Evolutionary conservation across 2,113 vertebrate genomes (phyloP).

Genomic region (Canis aureus): DNA sequence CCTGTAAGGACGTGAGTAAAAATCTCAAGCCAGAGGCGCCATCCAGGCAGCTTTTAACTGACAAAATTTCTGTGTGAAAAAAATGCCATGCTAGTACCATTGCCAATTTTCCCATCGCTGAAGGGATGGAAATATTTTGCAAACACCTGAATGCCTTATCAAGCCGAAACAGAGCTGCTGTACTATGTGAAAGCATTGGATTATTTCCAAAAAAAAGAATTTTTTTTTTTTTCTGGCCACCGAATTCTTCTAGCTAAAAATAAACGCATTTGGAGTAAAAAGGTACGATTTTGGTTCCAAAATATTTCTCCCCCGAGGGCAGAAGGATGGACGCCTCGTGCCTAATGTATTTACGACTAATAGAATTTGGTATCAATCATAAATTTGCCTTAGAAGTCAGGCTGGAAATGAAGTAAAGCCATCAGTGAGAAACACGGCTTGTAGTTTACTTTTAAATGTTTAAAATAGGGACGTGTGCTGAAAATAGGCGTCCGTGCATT

Average conservation of each 20-base stretch:
- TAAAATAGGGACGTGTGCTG: neutral
- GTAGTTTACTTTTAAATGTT: neutral
- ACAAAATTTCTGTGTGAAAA: neutral
- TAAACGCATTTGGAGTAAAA: neutral
- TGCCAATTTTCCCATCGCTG: neutral
- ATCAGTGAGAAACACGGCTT: neutral
- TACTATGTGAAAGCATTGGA: neutral
- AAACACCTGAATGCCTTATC: neutral
- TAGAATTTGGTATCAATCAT: neutral
- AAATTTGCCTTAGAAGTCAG: neutral
- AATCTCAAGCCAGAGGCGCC: rapidly evolving
- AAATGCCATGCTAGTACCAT: rapidly evolving
- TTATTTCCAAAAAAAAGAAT: neutral
- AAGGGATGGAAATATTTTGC: neutral
- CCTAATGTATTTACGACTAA: rapidly evolving
- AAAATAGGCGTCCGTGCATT: rapidly evolving
- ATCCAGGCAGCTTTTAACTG: neutral
- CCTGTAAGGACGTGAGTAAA: rapidly evolving
- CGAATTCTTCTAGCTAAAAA: neutral
- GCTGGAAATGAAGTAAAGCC: rapidly evolving
- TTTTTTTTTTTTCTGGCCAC: neutral
- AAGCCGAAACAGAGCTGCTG: neutral
- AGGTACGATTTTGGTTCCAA: neutral
- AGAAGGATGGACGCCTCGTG: rapidly evolving
- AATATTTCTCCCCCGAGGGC: neutral